These are phyloP conservation scores for Toxostoma redivivum DNA, from an alignment of 2,113 vertebrate species.

Conservation along the genomic window DNA sequence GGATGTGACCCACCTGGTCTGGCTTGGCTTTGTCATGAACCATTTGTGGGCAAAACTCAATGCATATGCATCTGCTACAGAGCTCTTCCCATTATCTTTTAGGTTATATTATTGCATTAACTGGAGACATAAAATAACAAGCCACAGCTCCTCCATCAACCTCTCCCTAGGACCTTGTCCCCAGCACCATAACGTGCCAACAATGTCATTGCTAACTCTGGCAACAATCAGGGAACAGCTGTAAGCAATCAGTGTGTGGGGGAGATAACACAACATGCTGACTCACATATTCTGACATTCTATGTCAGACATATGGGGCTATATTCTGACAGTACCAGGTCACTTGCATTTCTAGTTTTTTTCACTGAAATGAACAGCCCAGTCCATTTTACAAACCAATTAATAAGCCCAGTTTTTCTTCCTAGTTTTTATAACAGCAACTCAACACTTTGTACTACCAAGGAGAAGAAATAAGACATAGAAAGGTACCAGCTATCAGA, in stretches of 20 bases:
- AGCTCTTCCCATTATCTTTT: not conserved
- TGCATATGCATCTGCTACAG: not conserved
- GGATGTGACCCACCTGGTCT: not conserved
- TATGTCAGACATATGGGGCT: not conserved
- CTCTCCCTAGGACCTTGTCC: not conserved
- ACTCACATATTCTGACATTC: not conserved
- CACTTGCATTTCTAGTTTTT: not conserved
- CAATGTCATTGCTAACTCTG: not conserved
- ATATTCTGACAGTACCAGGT: not conserved
- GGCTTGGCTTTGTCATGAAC: not conserved
- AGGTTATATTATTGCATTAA: not conserved
- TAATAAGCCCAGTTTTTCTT: not conserved
- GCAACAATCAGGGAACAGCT: not conserved
- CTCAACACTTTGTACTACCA: not conserved
- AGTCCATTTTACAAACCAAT: not conserved
- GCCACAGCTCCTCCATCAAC: not conserved
- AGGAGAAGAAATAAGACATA: not conserved
- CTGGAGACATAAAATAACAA: not conserved
- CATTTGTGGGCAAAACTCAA: not conserved
- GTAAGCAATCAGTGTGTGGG: not conserved
- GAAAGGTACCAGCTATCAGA: not conserved
- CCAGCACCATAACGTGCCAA: rapidly evolving
- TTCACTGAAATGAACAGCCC: not conserved
- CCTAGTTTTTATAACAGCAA: not conserved
- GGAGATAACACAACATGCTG: rapidly evolving